Conservation (phyloP, 2,888 invertebrate species). For the Noctua janthe region DNA sequence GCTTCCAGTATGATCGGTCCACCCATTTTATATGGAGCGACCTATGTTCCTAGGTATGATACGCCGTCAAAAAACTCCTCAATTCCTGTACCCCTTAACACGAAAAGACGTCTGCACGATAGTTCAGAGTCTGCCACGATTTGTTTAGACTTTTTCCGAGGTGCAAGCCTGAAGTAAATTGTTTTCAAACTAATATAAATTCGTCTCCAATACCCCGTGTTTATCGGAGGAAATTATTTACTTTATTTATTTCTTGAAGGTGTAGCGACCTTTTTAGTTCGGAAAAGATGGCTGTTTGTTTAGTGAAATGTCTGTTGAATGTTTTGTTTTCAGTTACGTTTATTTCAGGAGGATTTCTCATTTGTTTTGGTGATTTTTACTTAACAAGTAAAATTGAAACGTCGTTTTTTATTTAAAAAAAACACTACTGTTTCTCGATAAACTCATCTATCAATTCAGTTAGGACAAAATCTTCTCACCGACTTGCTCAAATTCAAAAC, state of each 20-base stretch:
- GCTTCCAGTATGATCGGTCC: background rate
- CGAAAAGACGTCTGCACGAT: constrained; percentile 65
- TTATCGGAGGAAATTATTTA: constrained; percentile 69
- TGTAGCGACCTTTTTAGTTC: constrained; percentile 50
- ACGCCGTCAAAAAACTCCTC: background rate
- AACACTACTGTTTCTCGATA: background rate
- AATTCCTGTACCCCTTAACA: constrained; percentile 56
- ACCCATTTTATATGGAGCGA: background rate
- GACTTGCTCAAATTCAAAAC: background rate
- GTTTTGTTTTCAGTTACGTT: background rate
- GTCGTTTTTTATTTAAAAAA: background rate
- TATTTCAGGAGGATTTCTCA: background rate
- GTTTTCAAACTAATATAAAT: constrained; percentile 77
- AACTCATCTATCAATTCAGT: too few species aligned
- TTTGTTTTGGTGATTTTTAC: constrained; percentile 10
- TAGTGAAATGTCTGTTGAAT: constrained; percentile 13
- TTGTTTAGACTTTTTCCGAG: constrained; percentile 78
- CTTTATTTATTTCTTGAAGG: constrained; percentile 52
- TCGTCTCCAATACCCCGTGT: constrained; percentile 69
- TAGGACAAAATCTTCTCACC: too few species aligned
- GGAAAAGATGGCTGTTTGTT: constrained; percentile 30
- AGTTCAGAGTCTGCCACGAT: constrained; percentile 72
- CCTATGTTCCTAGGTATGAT: background rate
- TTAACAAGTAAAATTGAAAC: background rate
- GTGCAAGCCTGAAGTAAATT: constrained; percentile 75